phyloP scores from a whole-genome alignment of 1,140 invertebrate species.

The Zaprionus ornatus region DNA sequence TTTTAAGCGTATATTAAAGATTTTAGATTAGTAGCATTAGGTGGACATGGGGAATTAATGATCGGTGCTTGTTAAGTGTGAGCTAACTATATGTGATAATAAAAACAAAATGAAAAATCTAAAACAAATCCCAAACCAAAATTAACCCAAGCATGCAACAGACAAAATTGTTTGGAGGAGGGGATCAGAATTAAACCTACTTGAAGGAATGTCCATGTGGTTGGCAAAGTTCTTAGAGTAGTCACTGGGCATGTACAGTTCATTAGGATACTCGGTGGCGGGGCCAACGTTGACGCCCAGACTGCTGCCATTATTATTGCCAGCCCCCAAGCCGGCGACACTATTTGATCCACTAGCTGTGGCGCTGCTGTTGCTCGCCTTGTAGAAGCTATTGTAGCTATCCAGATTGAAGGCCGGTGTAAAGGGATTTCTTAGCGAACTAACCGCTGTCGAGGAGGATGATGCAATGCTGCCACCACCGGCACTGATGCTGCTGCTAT shows the following conservation, averaged over 20 bases:
- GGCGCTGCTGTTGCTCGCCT: slow-evolving; percentile 45
- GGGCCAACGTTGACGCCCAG: slow-evolving; percentile 27
- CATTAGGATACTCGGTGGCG: slow-evolving; percentile 75
- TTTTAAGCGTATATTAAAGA: slow-evolving; percentile 14
- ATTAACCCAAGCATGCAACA: slow-evolving; percentile 61
- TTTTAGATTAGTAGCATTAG: slow-evolving; percentile 37
- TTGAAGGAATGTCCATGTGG: slow-evolving; percentile 83
- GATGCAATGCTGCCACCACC: slow-evolving; percentile 29
- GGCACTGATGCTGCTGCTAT: slow-evolving; percentile 22
- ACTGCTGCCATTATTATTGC: slow-evolving; percentile 37
- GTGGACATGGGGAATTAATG: slow-evolving; percentile 23
- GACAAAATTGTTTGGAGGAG: slow-evolving; percentile 43
- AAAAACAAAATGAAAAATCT: slow-evolving; percentile 18
- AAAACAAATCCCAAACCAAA: slow-evolving; percentile 12
- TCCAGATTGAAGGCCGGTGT: slow-evolving; percentile 70
- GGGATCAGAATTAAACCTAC: slow-evolving; percentile 62
- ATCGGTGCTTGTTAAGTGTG: slow-evolving; percentile 15
- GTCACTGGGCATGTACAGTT: slow-evolving; percentile 80
- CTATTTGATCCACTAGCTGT: slow-evolving; percentile 45
- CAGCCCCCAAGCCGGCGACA: slow-evolving; percentile 12
- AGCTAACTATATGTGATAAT: slow-evolving; percentile 19
- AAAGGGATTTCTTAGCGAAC: slow-evolving; percentile 57
- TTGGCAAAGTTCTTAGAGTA: slow-evolving; percentile 82
- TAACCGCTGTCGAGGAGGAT: slow-evolving; percentile 46
- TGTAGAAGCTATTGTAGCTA: slow-evolving; percentile 75